These are phyloP conservation scores for Cecropterus lyciades DNA, from an alignment of 1,140 invertebrate genomes.

Conservation along the genomic window DNA sequence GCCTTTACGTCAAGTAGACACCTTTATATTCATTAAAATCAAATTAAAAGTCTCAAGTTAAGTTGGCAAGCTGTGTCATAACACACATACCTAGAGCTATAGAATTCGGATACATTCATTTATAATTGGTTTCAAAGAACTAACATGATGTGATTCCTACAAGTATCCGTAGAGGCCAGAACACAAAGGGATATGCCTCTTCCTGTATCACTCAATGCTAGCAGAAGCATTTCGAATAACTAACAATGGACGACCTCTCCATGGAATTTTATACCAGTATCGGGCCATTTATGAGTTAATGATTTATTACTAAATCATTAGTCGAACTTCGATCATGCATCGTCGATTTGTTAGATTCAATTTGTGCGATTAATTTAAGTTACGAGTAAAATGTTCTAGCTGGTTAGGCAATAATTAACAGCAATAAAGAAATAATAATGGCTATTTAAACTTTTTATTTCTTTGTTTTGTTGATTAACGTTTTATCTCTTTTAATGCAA, in stretches of 20 bases:
- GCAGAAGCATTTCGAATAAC: conserved; percentile 42
- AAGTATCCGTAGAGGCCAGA: conserved; percentile 44
- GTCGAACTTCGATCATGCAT: conserved; percentile 35
- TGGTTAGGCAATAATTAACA: neutral
- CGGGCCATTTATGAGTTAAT: conserved; percentile 51
- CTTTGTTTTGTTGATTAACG: too few species aligned
- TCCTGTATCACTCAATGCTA: conserved; percentile 59
- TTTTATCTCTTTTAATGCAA: too few species aligned
- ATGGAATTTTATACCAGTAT: conserved; percentile 44
- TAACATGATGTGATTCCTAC: conserved; percentile 27
- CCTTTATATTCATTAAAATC: neutral
- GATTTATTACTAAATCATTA: conserved; percentile 50
- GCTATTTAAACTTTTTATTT: too few species aligned
- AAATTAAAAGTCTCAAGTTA: conserved; percentile 4
- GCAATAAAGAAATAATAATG: too few species aligned
- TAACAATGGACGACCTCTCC: conserved; percentile 61
- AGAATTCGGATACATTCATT: conserved; percentile 4
- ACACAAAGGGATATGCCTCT: conserved; percentile 46
- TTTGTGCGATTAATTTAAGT: conserved; percentile 9
- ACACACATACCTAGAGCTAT: neutral
- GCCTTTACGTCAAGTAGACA: too few species aligned
- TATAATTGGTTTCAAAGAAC: conserved; percentile 21
- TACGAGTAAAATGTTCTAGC: neutral
- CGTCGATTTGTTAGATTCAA: conserved; percentile 16
- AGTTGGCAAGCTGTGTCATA: neutral